Base-by-base conservation (phyloP, 1,140 invertebrate genomes). In the Heliconius eleuchia region DNA sequence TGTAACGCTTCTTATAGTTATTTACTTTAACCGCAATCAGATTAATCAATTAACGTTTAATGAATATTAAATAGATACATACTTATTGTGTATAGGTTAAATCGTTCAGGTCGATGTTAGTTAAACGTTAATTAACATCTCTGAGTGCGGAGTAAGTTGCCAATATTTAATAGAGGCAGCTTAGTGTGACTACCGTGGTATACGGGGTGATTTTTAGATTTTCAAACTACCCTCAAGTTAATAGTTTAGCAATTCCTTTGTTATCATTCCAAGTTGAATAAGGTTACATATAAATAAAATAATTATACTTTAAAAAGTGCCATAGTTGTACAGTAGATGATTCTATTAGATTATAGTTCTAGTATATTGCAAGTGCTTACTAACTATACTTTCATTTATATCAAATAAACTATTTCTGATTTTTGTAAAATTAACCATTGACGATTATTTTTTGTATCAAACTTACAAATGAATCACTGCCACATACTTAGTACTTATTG, bases 241-340 rank as follows among this genome's bases (percentile, higher is more conserved):
- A 80, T 77, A 75, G 78, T 83, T 83, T 80, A 78, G 71, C 82
- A 60, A 83, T 84, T 84, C 80, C 81, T 82, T 81, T 83, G 77
- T 79, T 86, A 81, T 86, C 84, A 88, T 88, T 87, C 83, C 83
- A 82, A 75, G 74, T 76, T 82, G 57, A 78, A 78, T 80, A 78
- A 77, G 75, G 77, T 77, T 79, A 79, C 50, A 72, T 75, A 71
- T 76, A 76, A 80, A 76, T 81, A 82, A 79, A 79, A 78, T 80
- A 80, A 81, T 66, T 66, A 66, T 87, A 84, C 82, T 82, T 76
- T 84, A 83, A 81, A 87, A 84, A 88, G 87, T 88, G 86, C 87
- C 87, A 88, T 88, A 88, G 86, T 86, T 88, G 80, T 86, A 88
- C 84, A 84, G 86, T 85, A 87, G 85, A 77, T 77, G 82, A 84